A percentile compares a stretch with the other conserved stretches of the same genome.
These are phyloP conservation scores for Leucoma salicis DNA, from an alignment of 2,888 invertebrate genomes.

Conservation along the genomic window DNA sequence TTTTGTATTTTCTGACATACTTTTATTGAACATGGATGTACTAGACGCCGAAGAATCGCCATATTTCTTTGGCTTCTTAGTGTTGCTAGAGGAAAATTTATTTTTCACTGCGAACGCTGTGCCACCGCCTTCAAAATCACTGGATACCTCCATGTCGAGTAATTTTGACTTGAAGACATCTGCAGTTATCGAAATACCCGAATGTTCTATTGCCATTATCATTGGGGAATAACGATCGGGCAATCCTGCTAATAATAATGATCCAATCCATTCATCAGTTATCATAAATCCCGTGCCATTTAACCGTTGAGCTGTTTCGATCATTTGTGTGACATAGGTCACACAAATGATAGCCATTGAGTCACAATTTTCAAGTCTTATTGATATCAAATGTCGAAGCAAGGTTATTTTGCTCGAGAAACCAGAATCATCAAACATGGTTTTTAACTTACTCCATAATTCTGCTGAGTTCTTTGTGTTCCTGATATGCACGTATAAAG, in stretches of 20 bases:
- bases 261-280: background rate
- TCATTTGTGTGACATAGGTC: no score
- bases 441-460: background rate
- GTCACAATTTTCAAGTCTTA: slow-evolving; percentile 10
- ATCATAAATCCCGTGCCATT: background rate
- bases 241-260: no score
- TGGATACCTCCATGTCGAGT: slow-evolving; percentile 1
- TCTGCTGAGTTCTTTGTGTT: background rate
- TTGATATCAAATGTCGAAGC: slow-evolving; percentile 7
- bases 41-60: no score
- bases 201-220: no score
- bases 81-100: no score
- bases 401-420: slow-evolving; percentile 7
- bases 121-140: background rate
- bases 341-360: slow-evolving; percentile 6
- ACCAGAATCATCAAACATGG: slow-evolving; percentile 3
- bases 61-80: no score
- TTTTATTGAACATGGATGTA: no score
- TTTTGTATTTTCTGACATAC: no score
- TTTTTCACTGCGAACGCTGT: no score
- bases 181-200: slow-evolving; percentile 1
- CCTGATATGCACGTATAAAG: background rate
- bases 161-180: slow-evolving; percentile 3
- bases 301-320: background rate
- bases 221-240: slow-evolving; percentile 3